These are phyloP conservation scores for Catostylus mosaicus DNA, from an alignment of 30 jellyfish, hydroid and myxozoan species.

Conservation along the genomic window DNA sequence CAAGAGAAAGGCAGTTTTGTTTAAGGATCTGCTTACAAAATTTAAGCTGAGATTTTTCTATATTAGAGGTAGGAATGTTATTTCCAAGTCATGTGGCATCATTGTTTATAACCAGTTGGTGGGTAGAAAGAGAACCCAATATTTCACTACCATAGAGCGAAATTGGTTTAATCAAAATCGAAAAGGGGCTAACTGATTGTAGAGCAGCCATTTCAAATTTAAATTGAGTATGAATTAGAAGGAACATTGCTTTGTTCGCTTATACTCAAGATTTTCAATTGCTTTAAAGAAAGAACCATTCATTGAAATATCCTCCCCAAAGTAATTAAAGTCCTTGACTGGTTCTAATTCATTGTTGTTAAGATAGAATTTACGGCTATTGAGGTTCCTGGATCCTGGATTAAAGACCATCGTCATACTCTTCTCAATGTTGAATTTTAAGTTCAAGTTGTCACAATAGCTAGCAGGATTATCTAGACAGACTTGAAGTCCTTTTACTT, in stretches of 20 bases:
- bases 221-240: background rate
- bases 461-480: too few relatives aligned
- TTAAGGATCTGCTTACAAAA: slow-evolving; percentile 16
- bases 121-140: background rate
- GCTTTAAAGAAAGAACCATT: background rate
- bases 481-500: too few relatives aligned
- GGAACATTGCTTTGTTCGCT: background rate
- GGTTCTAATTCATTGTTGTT: background rate
- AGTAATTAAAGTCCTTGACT: background rate
- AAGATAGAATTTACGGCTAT: background rate
- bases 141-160: background rate
- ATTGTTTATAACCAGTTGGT: slow-evolving; percentile 2
- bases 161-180: background rate
- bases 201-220: background rate
- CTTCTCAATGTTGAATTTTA: too few relatives aligned
- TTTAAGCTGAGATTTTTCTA: slow-evolving; percentile 6
- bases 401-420: too few relatives aligned
- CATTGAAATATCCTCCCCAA: background rate
- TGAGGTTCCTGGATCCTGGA: background rate
- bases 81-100: slow-evolving; percentile 4
- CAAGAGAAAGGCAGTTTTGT: slow-evolving; percentile 9
- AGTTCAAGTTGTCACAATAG: too few relatives aligned
- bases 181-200: background rate
- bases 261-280: background rate
- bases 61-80: slow-evolving; percentile 9